These are phyloP conservation scores for Maconellicoccus hirsutus DNA, from an alignment of 1,140 invertebrate species.

Conservation along the genomic window DNA sequence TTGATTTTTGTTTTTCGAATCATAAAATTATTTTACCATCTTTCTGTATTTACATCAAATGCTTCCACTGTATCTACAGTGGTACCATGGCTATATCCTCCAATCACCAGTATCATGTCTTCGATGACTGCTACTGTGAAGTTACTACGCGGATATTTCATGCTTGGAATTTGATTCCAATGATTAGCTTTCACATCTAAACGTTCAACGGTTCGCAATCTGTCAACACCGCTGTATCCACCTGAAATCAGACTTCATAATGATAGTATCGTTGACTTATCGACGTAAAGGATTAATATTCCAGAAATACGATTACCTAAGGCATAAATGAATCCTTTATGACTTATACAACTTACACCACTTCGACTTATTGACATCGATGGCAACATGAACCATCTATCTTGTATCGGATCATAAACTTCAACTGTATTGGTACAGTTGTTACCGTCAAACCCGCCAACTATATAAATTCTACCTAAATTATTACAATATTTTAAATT, in stretches of 20 bases:
- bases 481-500: not conserved
- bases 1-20: not conserved
- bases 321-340: conserved; percentile 41
- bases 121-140: conserved; percentile 56
- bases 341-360: conserved; percentile 45
- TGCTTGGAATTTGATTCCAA: conserved; percentile 50
- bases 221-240: conserved; percentile 45
- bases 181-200: conserved; percentile 45
- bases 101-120: conserved; percentile 55
- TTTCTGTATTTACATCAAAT: conserved; percentile 70
- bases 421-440: conserved; percentile 78
- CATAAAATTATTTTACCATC: conserved; percentile 47
- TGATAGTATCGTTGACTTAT: not conserved
- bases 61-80: conserved; percentile 82
- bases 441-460: conserved; percentile 79
- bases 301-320: conserved; percentile 29
- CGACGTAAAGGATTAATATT: not conserved
- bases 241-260: conserved; percentile 36
- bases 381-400: conserved; percentile 73
- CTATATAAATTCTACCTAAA: conserved; percentile 51
- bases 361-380: conserved; percentile 46
- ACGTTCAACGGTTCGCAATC: conserved; percentile 44
- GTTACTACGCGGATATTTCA: conserved; percentile 55
- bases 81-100: conserved; percentile 49
- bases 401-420: conserved; percentile 65